Evolutionary conservation across 2,797 vertebrate genomes (phyloP).

Genomic region (Ara ararauna): DNA sequence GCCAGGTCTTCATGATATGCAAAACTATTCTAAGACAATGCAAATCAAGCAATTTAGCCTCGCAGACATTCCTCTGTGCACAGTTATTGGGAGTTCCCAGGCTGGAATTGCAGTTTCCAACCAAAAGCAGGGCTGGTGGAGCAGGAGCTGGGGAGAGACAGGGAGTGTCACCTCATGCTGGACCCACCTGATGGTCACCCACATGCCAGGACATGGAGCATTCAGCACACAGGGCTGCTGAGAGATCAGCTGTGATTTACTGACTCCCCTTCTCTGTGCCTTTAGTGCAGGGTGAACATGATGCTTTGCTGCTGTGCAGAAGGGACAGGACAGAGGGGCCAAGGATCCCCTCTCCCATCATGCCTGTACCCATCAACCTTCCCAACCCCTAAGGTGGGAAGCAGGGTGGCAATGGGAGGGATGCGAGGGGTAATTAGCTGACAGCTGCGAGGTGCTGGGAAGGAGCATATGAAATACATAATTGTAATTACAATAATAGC

Average conservation of each 20-base stretch:
- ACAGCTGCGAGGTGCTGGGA: background rate
- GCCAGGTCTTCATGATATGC: background rate
- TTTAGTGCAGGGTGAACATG: accelerated
- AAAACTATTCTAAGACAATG: constrained; percentile 65
- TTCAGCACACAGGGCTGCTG: accelerated
- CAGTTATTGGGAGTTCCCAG: constrained; percentile 11
- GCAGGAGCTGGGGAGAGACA: accelerated
- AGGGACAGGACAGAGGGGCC: background rate
- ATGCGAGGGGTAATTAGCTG: background rate
- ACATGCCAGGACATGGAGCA: accelerated
- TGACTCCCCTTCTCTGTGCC: accelerated
- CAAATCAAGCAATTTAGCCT: constrained; percentile 65
- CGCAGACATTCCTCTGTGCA: constrained; percentile 13
- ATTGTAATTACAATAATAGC: background rate
- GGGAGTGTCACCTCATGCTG: background rate
- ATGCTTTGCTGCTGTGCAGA: too few relatives aligned
- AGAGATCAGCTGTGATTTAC: background rate
- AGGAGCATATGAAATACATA: background rate
- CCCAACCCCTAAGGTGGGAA: background rate
- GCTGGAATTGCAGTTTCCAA: constrained; percentile 17
- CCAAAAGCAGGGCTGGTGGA: background rate
- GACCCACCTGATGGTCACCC: background rate
- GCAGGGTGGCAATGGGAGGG: background rate
- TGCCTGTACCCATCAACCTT: accelerated
- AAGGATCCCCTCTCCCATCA: accelerated